phyloP scores from a whole-genome alignment of 1,140 invertebrate genomes.

The Orchesella cincta region DNA sequence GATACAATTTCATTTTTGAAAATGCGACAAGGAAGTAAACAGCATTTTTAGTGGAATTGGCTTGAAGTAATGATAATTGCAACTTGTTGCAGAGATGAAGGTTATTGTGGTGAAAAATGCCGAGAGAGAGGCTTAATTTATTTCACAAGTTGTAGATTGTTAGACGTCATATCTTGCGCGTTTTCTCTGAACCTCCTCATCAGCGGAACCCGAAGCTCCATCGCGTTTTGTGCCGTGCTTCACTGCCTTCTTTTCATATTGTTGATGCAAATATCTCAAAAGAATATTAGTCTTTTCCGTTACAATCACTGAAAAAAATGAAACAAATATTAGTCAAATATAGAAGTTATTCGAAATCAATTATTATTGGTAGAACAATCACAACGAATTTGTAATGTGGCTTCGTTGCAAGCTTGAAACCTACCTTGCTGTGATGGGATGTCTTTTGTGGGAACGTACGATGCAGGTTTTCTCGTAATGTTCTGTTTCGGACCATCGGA shows the following conservation, averaged over 20 bases:
- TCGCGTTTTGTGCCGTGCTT: conserved; percentile 36
- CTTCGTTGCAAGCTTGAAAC: too few species aligned
- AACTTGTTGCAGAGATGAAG: too few species aligned
- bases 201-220: not conserved
- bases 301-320: conserved; percentile 77
- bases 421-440: conserved; percentile 45
- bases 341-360: conserved; percentile 1
- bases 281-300: conserved; percentile 93
- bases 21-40: too few species aligned
- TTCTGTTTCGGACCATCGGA: conserved; percentile 44
- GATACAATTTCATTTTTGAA: too few species aligned
- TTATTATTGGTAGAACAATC: not conserved
- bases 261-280: conserved; percentile 86
- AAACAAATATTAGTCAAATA: too few species aligned
- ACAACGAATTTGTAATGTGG: too few species aligned
- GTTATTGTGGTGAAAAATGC: too few species aligned
- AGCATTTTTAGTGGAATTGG: too few species aligned
- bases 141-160: too few species aligned
- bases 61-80: too few species aligned
- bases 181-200: conserved; percentile 43
- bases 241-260: conserved; percentile 84
- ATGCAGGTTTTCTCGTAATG: conserved; percentile 41
- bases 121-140: too few species aligned
- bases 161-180: conserved; percentile 38
- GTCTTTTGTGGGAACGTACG: conserved; percentile 46